Percentiles rank a stretch among this genome's conserved stretches.
Evolutionary conservation across 2,113 vertebrate species (phyloP).

Genomic region (Pomatostomus ruficeps): DNA sequence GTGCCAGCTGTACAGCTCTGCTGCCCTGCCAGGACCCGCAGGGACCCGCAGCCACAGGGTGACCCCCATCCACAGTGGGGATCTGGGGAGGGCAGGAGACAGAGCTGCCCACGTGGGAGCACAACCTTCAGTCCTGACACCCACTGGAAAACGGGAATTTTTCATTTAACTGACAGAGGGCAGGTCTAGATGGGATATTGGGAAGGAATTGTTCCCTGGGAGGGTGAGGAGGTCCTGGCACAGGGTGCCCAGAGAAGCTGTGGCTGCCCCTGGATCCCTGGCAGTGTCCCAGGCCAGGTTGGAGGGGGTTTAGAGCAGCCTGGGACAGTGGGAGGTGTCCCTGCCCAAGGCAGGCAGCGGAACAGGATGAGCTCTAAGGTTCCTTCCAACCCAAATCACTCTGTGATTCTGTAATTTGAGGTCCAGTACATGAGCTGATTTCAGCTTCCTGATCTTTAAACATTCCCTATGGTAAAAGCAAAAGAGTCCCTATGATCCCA

Average conservation of each 20-base stretch:
- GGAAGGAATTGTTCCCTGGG: background rate
- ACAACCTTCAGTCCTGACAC: background rate
- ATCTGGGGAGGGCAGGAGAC: background rate
- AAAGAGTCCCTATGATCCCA: background rate
- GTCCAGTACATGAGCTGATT: background rate
- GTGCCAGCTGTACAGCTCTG: background rate
- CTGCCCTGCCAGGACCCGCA: background rate
- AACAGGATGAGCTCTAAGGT: background rate
- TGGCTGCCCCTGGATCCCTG: background rate
- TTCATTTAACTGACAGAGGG: background rate
- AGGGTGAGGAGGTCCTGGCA: background rate
- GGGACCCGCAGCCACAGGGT: too few species aligned
- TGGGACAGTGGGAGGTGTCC: background rate
- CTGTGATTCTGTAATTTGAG: background rate
- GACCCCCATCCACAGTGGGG: accelerated
- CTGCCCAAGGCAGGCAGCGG: background rate
- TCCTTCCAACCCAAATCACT: background rate
- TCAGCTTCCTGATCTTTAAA: background rate
- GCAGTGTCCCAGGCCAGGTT: accelerated
- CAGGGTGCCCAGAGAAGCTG: background rate
- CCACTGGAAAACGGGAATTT: background rate
- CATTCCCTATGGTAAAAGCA: background rate
- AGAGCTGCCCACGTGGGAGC: accelerated
- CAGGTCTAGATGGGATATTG: background rate
- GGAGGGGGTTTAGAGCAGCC: accelerated